Evolutionary conservation across 1,140 invertebrate species (phyloP), one percentile per base, ranked within the genome.

Genomic region (Metaphire vulgaris): DNA sequence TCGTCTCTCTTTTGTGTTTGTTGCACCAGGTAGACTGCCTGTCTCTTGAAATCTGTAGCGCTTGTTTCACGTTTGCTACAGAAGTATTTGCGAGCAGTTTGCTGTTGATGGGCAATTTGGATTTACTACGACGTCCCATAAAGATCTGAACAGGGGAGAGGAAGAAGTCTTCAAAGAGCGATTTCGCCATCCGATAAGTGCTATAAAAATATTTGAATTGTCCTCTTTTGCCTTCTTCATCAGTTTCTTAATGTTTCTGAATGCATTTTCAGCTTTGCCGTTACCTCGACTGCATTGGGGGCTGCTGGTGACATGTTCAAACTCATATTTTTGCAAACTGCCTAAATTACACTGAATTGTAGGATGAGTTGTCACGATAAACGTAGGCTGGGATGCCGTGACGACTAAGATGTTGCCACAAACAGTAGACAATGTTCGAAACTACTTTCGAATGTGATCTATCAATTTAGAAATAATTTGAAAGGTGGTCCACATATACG

Each of bases 181-280:
- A 79, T 77, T 69, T 0, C 79, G 30, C 69, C 73, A 79, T n/a
- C 32, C 69, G 21, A 80, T 29, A 33, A 79, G 34, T 2, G 77
- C 72, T 21, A 75, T n/a, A 78, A 74, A 78, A 2, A 29, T 72
- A 70, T 79, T 75, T 15, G 72, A 28, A 28, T 33, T 26, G 15
- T 21, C 33, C 31, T 33, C 64, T 14, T n/a, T 28, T 0, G 69
- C 69, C 56, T 76, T 76, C 1, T 21, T 41, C 29, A 76, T 12
- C 12, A 65, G 33, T 28, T 28, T 1, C 21, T 76, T 76, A 1
- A 56, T 31, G 15, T n/a, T 76, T 28, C 66, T 71, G 1, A 72
- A 34, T 14, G 69, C 33, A 1, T 31, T 41, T 72, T 76, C 75
- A 1, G 70, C 33, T 31, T 72, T 72, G 28, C 69, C 69, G 15